Percentiles rank a stretch among this genome's conserved stretches.
These are phyloP conservation scores for Amphilophus citrinellus DNA, from an alignment of 2,113 vertebrate genomes.

Conservation along the genomic window DNA sequence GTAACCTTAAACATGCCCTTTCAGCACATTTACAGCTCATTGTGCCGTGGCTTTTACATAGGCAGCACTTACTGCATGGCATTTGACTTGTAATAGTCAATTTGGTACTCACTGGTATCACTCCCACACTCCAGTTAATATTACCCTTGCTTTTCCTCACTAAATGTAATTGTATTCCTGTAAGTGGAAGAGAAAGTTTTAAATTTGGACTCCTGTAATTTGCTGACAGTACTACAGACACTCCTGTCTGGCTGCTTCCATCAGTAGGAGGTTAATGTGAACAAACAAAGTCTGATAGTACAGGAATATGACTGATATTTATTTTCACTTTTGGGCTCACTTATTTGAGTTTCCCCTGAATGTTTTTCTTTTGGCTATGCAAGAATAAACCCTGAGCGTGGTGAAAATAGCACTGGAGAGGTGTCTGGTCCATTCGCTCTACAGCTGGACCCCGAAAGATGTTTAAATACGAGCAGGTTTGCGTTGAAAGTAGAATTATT, in stretches of 20 bases:
- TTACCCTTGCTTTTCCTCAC: background rate
- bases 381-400: background rate
- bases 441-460: background rate
- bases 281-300: background rate
- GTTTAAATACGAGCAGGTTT: background rate
- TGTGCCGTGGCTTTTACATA: background rate
- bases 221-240: background rate
- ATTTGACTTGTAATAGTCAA: background rate
- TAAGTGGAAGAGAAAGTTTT: background rate
- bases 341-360: background rate
- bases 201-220: background rate
- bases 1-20: background rate
- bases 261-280: background rate
- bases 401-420: background rate
- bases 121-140: background rate
- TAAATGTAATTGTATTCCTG: background rate
- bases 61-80: background rate
- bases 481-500: background rate
- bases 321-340: background rate
- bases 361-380: background rate
- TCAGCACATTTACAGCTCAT: background rate
- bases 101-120: background rate
- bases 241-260: background rate
- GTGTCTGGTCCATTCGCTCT: background rate
- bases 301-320: background rate